Conservation (phyloP, 2,888 invertebrate genomes). For the Rhagium mordax region DNA sequence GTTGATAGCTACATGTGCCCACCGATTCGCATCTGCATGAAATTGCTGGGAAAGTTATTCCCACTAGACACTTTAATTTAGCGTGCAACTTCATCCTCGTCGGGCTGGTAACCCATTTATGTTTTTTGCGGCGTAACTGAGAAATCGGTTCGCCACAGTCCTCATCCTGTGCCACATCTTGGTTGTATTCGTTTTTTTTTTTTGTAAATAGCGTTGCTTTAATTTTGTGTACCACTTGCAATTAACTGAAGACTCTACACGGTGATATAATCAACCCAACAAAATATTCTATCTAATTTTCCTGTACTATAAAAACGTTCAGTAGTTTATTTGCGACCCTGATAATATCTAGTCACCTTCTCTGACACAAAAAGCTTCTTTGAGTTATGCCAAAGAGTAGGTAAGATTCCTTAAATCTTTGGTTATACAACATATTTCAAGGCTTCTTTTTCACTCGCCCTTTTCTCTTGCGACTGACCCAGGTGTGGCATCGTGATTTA, state of each 20-base stretch:
- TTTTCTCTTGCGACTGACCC: no score
- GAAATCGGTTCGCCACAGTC: constrained; percentile 6
- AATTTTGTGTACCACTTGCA: neutral
- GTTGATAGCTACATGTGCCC: neutral
- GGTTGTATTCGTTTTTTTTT: neutral
- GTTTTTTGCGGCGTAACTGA: constrained; percentile 5
- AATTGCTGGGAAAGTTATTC: neutral
- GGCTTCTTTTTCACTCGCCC: no score
- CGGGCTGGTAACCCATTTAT: neutral
- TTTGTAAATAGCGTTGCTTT: neutral
- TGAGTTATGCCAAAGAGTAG: no score
- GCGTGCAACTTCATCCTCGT: neutral
- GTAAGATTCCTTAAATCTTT: no score
- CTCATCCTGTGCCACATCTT: neutral
- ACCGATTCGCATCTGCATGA: constrained; percentile 1
- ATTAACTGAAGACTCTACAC: neutral
- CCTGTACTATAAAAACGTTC: no score
- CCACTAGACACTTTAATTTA: constrained; percentile 2
- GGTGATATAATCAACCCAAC: no score
- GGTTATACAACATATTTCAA: no score
- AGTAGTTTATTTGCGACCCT: no score
- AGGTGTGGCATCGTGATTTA: no score
- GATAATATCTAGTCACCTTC: no score
- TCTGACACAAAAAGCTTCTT: no score
- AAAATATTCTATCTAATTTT: no score